Conservation (phyloP, 2,888 invertebrate genomes). For the Harpalus rufipes region DNA sequence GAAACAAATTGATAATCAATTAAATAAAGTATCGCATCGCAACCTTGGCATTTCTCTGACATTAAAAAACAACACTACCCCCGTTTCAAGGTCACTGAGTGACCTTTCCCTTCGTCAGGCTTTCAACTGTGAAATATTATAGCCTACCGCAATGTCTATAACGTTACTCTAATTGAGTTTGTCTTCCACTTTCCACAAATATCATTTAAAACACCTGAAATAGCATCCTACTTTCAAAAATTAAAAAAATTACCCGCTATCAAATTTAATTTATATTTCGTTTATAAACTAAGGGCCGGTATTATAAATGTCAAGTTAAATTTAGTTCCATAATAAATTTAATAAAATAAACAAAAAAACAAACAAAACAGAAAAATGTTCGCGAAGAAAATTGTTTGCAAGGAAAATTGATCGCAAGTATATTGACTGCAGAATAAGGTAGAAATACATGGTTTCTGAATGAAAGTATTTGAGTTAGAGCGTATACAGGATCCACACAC, state of each 20-base stretch:
- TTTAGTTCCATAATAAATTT: not conserved
- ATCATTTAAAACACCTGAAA: not conserved
- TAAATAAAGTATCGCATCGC: slow-evolving; percentile 35
- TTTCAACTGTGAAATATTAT: slow-evolving; percentile 53
- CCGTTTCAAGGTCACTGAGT: slow-evolving; percentile 41
- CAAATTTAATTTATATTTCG: no score
- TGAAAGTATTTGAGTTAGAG: no score
- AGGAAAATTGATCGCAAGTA: no score
- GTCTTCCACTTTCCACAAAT: slow-evolving; percentile 16
- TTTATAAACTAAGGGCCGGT: no score
- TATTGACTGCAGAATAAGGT: no score
- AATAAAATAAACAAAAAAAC: no score
- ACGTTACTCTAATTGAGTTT: slow-evolving; percentile 39
- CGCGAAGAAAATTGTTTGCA: no score
- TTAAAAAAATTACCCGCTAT: not conserved
- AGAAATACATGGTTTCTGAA: no score
- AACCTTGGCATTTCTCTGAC: slow-evolving; percentile 51
- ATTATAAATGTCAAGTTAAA: no score
- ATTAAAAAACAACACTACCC: slow-evolving; percentile 57
- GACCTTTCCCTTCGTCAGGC: slow-evolving; percentile 33
- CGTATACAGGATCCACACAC: no score
- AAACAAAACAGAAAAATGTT: no score
- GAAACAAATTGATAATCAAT: slow-evolving; percentile 52
- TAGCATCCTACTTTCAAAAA: not conserved
- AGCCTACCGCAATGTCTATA: slow-evolving; percentile 38